phyloP scores from a whole-genome alignment of 2,888 invertebrate species.

The Folsomia candida region DNA sequence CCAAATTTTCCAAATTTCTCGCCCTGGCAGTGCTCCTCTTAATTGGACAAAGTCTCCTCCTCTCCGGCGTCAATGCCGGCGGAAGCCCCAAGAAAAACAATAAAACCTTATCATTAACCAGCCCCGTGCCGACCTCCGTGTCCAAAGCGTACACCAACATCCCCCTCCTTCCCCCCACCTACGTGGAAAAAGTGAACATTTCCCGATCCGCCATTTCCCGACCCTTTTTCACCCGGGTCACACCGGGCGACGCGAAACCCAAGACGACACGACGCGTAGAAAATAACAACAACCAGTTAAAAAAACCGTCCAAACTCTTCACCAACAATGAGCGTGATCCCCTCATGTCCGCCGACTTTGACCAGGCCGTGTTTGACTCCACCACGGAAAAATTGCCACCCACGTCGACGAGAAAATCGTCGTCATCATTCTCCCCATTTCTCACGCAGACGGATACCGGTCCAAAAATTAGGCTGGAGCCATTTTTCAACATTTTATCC shows the following conservation, averaged over 20 bases:
- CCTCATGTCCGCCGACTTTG: background rate
- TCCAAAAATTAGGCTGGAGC: constrained; percentile 36
- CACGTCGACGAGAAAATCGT: constrained; percentile 3
- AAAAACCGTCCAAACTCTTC: background rate
- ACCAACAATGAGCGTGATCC: background rate
- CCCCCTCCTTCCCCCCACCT: background rate
- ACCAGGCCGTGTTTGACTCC: background rate
- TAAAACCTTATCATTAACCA: background rate
- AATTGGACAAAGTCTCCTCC: background rate
- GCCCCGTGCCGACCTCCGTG: background rate
- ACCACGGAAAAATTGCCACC: constrained; percentile 24
- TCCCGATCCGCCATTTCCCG: background rate
- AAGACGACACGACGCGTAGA: background rate
- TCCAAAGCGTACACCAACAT: background rate
- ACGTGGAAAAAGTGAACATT: background rate
- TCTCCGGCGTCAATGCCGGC: background rate
- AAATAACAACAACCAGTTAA: too few species aligned
- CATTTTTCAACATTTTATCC: constrained; percentile 36
- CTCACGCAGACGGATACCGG: constrained; percentile 2
- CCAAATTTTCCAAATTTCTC: background rate
- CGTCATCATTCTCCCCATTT: background rate
- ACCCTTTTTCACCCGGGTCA: background rate
- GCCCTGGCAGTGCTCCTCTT: background rate
- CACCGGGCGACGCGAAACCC: background rate
- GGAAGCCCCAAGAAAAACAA: too few species aligned